Base-by-base conservation (phyloP, 2,113 vertebrate species). In the Sitta europaea region DNA sequence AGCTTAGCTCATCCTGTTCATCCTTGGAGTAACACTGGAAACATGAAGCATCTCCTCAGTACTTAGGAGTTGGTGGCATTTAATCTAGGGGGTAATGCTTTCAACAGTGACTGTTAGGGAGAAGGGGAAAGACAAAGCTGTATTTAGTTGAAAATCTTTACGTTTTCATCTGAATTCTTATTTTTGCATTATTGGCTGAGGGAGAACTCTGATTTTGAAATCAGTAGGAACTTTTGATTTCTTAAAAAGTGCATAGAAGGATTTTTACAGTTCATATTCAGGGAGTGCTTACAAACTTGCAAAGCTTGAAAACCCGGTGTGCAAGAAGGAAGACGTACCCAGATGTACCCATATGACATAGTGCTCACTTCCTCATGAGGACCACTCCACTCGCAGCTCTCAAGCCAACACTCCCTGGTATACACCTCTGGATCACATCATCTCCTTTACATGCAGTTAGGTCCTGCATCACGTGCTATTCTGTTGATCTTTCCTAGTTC, bases 1-100 rank as follows among this genome's bases (percentile, higher is more conserved):
- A 48, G 14, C 33, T 57, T 75, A 36, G 31, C 22, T 75, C 16
- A 70, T 47, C 7, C 2, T 78, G 5, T 68, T 70, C 28, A 24
- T 58, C 9, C 22, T 81, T 58, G 16, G 9, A 42, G 7, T 33
- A 29, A 20, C 13, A 19, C 29, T 48, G 45, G 45, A 27, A 78
- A 54, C 0, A 6, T 62, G 40, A n/a, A 36, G 6, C 0, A 0
- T 42, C 38, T 63, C 14, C 21, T 73, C 2, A 0, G 1, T 47
- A 6, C 14, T 28, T 33, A 9, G 10, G 67, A 66, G 29, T 11
- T 43, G 36, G 18, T 48, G 62, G 12, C 3, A 0, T 65, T 53
- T 55, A 36, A 23, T 77, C 22, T 53, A 47, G 36, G 31, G 31
- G 24, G 4, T 15, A n/a, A 33, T 36, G 40, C 75, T 92, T 88